A percentile compares a stretch with the other conserved stretches of the same genome.
Conservation (phyloP, 2,797 vertebrate species). For the Geotrypetes seraphini region DNA sequence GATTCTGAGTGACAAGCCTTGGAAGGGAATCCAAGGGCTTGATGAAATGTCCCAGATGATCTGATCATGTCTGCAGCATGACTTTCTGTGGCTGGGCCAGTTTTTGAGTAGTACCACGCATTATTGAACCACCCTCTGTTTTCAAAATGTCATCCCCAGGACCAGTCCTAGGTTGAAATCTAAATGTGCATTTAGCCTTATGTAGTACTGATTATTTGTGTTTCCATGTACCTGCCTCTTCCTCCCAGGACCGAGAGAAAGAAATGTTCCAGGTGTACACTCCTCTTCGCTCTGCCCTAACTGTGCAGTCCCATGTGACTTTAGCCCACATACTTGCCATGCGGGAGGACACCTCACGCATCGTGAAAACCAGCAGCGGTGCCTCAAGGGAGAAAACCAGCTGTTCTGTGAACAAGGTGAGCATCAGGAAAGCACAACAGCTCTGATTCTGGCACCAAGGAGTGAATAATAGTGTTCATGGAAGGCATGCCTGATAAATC, state of each 20-base stretch:
- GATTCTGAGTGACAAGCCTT: too few relatives aligned
- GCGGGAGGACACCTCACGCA: slow-evolving; percentile 66
- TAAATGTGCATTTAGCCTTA: not conserved
- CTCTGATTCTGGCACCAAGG: not conserved
- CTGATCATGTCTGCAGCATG: too few relatives aligned
- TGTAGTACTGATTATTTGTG: too few relatives aligned
- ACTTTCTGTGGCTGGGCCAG: too few relatives aligned
- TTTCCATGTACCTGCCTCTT: too few relatives aligned
- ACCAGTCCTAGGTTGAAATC: too few relatives aligned
- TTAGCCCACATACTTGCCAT: slow-evolving; percentile 61
- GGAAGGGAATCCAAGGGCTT: too few relatives aligned
- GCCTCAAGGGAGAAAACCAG: slow-evolving; percentile 40
- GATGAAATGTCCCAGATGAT: too few relatives aligned
- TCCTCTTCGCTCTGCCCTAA: slow-evolving; percentile 29
- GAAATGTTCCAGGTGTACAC: slow-evolving; percentile 46
- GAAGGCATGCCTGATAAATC: too few relatives aligned
- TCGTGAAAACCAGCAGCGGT: slow-evolving; percentile 50
- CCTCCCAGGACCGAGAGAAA: slow-evolving; percentile 50
- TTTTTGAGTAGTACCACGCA: not conserved
- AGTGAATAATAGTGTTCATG: too few relatives aligned
- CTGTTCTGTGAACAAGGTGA: slow-evolving; percentile 70
- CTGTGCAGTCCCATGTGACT: slow-evolving; percentile 41
- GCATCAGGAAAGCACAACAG: not conserved
- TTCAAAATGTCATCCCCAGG: too few relatives aligned
- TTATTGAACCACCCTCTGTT: too few relatives aligned